Evolutionary conservation across 2,888 invertebrate species (phyloP), one percentile per base, ranked within the genome.

Genomic region (Portevinia maculata): DNA sequence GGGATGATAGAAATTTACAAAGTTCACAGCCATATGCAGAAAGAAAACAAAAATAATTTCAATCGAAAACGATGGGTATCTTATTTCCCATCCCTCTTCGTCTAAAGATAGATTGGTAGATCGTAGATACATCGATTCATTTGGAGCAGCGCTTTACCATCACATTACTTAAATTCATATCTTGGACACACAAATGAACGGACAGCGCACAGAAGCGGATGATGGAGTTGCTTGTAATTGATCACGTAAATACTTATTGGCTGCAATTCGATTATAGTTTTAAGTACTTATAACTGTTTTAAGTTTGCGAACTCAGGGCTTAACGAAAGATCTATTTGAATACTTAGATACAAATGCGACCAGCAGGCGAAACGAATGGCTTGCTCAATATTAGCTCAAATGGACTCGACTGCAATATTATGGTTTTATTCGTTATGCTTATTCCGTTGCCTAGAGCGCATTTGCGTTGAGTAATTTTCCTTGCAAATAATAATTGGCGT

Each of bases 201-300:
- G 69, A 48, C 69, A 75, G 65, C 64, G 60, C 78, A 78, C 83
- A 83, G 83, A 83, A 83, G 83, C 78, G 50, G 78, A 83, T 83
- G 83, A 83, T 83, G 78, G 78, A 73, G 83, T 53, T 73, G 78
- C 76, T 73, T 76, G 83, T 78, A 83, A 83, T 83, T 83, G 83
- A 83, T 83, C 83, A 78, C 60, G 78, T 83, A 78, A 83, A 78
- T 83, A 71, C 64, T 62, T 71, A 62, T 55, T 62, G 39, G 62
- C 67, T 70, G 70, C 59, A 75, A 81, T 65, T 81, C 37, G 64
- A 65, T 71, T 76, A 65, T 53, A 83, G 70, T 48, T 75, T 75
- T 70, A 65, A 83, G 71, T 46, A 60, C 71, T 83, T 83, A 83
- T 83, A 71, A 83, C 81, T 65, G 70, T 71, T 65, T 37, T 21